Conservation (phyloP, 2,888 invertebrate genomes). For the Oscheius sp. region DNA sequence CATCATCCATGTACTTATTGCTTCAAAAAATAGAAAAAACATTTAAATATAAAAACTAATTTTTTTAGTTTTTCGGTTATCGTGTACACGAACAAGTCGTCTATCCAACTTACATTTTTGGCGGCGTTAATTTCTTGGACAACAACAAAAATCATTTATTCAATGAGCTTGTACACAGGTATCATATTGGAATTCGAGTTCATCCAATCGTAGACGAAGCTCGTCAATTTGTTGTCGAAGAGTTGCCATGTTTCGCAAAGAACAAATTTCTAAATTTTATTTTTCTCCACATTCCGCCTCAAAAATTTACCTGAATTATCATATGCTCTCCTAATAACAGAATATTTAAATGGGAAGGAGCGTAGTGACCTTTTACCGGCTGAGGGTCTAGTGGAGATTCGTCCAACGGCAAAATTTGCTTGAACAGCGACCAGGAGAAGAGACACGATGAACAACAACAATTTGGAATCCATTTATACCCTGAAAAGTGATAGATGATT, state of each 20-base stretch:
- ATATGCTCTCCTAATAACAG: constrained; percentile 6
- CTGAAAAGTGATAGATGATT: constrained; percentile 14
- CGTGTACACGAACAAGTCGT: no score
- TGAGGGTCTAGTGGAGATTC: constrained; percentile 22
- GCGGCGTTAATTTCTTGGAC: background rate
- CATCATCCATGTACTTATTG: no score
- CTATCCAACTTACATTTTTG: no score
- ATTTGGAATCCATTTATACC: constrained; percentile 17
- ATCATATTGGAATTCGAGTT: constrained; percentile 16
- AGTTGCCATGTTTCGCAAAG: constrained; percentile 3
- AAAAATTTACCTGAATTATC: background rate
- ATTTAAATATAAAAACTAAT: no score
- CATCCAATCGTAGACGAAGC: background rate
- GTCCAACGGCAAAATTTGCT: constrained; percentile 24
- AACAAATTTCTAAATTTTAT: background rate
- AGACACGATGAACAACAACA: constrained; percentile 1
- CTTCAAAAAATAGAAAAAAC: no score
- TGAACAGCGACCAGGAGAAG: constrained; percentile 3
- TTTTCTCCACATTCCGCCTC: background rate
- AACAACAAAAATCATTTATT: background rate
- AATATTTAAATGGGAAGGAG: constrained; percentile 5
- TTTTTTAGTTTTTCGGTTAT: background rate
- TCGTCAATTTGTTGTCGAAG: constrained; percentile 6
- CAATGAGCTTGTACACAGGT: background rate
- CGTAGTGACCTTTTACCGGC: constrained; percentile 28